Evolutionary conservation across 2,113 vertebrate genomes (phyloP), one percentile per base, ranked within the genome.

Genomic region (Atlantisia rogersi): DNA sequence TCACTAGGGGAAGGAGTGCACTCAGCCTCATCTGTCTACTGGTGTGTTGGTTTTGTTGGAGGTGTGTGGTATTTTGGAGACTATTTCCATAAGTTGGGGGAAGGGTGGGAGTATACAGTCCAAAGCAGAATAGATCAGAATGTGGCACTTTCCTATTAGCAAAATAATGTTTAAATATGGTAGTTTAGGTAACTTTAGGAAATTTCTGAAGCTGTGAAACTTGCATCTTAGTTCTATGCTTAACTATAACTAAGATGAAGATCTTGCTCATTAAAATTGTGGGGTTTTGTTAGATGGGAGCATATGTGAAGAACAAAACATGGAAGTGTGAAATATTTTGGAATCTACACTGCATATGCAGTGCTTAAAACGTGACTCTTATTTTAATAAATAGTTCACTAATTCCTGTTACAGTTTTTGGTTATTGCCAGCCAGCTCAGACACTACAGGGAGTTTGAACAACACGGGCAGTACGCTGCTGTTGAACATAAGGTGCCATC

Each of bases 401-500:
- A 0, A 55, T 90, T 65, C 25, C 28, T 70, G 8, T 86, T 88
- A 39, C 0, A 81, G 22, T 29, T 58, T 95, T 53, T n/a, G 15
- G 25, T 77, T 21, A 32, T 44, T 68, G 12, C 52, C 74, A 81
- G 32, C 25, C 15, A 32, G 32, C 40, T 69, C 11, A 73, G 46
- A 25, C 40, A 21, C 25, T 71, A 5, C 18, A 46, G 1, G 15
- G 31, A 52, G 42, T 55, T 70, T 50, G 70, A 65, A 13, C 52
- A 22, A 10, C 0, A 1, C 0, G 1, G n/a, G 29, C 64, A 71
- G 28, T 20, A 20, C 7, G 0, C 19, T 63, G 55, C 44, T 92
- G 37, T 28, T 55, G 55, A 70, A 46, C 5, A 2, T 7, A 44
- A 64, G 77, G 6, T 68, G 39, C 19, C 4, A 53, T 70, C 60